These are phyloP conservation scores for Oppia nitens DNA, from an alignment of 1,140 invertebrate species.

Conservation along the genomic window DNA sequence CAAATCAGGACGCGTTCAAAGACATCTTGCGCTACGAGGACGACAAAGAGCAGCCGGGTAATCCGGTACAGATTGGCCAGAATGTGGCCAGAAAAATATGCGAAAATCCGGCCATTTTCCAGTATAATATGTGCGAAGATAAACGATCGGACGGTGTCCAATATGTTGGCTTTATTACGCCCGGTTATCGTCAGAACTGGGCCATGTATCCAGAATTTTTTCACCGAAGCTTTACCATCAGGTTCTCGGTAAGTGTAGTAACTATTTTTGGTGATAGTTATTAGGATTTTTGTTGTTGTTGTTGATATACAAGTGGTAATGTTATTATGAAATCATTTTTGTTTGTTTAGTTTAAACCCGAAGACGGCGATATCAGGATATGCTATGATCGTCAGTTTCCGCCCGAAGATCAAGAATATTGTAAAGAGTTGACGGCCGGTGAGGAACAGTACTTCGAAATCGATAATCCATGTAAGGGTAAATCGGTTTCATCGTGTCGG, in stretches of 20 bases:
- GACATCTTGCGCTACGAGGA: neutral
- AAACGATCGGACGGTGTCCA: neutral
- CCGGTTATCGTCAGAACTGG: conserved; percentile 12
- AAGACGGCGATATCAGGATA: conserved; percentile 3
- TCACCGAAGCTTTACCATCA: conserved; percentile 5
- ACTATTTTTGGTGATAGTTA: neutral
- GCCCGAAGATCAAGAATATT: conserved; percentile 4
- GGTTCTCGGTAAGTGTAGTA: conserved; percentile 9
- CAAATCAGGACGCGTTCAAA: neutral
- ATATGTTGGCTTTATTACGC: conserved; percentile 10
- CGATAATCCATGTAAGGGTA: conserved; percentile 1
- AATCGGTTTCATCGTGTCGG: neutral
- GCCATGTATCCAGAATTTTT: conserved; percentile 18
- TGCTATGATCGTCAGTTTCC: conserved; percentile 7
- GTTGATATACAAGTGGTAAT: neutral
- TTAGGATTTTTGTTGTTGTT: neutral
- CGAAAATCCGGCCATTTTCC: conserved; percentile 15
- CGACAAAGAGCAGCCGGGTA: neutral
- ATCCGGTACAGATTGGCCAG: neutral
- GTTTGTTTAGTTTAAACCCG: neutral
- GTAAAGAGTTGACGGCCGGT: conserved; percentile 5
- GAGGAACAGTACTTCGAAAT: conserved; percentile 1
- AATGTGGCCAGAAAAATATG: conserved; percentile 9
- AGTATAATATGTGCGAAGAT: conserved; percentile 10
- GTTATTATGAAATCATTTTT: neutral